These are phyloP conservation scores for Cotesia typhae DNA, from an alignment of 1,140 invertebrate genomes.

Conservation along the genomic window DNA sequence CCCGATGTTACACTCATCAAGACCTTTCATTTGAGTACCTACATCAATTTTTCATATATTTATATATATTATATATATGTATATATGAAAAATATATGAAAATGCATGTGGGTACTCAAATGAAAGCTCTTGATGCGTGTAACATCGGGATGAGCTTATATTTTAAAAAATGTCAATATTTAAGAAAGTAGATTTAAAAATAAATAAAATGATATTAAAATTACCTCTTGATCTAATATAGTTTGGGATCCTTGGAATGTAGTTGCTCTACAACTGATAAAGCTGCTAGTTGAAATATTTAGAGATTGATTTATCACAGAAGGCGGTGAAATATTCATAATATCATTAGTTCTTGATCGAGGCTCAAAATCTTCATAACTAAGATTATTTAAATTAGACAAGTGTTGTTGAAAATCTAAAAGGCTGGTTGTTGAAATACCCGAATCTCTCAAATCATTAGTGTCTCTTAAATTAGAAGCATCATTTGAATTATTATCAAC, in stretches of 20 bases:
- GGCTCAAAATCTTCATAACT: constrained; percentile 70
- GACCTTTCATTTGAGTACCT: too few relatives aligned
- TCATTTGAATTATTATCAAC: constrained; percentile 45
- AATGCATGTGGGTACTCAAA: too few relatives aligned
- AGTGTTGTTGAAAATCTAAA: constrained; percentile 60
- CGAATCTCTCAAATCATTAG: constrained; percentile 67
- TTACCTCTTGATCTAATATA: constrained; percentile 59
- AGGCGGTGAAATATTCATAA: constrained; percentile 64
- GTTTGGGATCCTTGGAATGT: constrained; percentile 62
- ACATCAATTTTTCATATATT: too few relatives aligned
- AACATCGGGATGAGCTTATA: too few relatives aligned
- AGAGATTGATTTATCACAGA: constrained; percentile 56
- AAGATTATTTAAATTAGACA: constrained; percentile 69
- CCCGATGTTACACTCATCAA: too few relatives aligned
- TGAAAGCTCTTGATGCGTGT: too few relatives aligned
- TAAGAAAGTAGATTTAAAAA: background rate
- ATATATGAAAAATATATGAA: too few relatives aligned
- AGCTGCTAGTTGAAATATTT: constrained; percentile 56
- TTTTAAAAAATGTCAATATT: too few relatives aligned
- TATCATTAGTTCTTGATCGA: constrained; percentile 59
- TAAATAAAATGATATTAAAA: constrained; percentile 10
- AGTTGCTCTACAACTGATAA: constrained; percentile 43
- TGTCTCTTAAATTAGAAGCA: constrained; percentile 35
- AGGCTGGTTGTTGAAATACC: constrained; percentile 68
- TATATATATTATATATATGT: too few relatives aligned